Percentiles rank a stretch among this genome's conserved stretches.
phyloP scores from a whole-genome alignment of 2,888 invertebrate species.

The Tipula helvola region DNA sequence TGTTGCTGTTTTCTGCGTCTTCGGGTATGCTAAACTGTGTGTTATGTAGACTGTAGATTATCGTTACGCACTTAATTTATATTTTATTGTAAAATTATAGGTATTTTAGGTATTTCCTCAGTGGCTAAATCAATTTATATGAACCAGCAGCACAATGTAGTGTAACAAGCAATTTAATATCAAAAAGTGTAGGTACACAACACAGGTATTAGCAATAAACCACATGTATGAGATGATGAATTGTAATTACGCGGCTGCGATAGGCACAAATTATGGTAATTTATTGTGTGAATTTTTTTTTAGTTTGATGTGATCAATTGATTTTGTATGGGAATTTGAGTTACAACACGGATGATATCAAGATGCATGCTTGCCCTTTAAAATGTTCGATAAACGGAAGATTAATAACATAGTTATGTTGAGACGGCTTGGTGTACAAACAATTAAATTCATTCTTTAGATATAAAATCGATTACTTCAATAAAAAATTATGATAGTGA shows the following conservation, averaged over 20 bases:
- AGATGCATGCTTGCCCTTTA: background rate
- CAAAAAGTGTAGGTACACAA: background rate
- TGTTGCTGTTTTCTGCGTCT: background rate
- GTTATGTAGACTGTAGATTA: background rate
- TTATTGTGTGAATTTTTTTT: background rate
- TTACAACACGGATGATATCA: background rate
- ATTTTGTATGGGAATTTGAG: background rate
- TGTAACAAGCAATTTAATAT: background rate
- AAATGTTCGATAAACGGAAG: background rate
- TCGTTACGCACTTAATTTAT: background rate
- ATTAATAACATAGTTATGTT: background rate
- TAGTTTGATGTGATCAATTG: background rate
- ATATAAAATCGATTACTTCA: background rate
- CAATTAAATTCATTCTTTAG: background rate
- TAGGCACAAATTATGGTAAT: background rate
- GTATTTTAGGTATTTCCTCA: background rate
- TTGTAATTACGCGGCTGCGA: background rate
- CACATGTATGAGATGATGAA: background rate
- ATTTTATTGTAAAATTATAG: constrained; percentile 4
- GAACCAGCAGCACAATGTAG: background rate
- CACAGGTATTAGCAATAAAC: background rate
- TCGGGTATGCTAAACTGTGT: background rate
- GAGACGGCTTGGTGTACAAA: background rate
- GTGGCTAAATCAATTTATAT: constrained; percentile 4
- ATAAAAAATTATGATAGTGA: background rate